Evolutionary conservation across 2,113 vertebrate species (phyloP), one percentile per base, ranked within the genome.

Genomic region (Jacana jacana): DNA sequence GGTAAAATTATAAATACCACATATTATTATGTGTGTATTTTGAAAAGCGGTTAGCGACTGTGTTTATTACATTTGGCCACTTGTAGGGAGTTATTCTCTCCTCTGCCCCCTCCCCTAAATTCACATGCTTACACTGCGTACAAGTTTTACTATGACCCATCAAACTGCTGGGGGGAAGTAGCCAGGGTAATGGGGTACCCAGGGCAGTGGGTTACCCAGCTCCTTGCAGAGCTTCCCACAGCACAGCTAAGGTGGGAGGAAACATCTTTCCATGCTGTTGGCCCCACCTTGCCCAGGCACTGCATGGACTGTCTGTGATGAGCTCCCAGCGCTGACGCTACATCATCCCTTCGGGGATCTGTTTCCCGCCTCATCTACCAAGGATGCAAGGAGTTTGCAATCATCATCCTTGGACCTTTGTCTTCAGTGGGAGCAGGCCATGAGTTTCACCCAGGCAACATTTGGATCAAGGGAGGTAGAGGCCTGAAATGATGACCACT

Each of bases 41-140:
- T 75, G 52, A 81, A 17, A 44, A 3, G 55, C 6, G 65, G 48
- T 66, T 58, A 81, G 68, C 17, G 75, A 42, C 27, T 51, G 70
- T 64, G 65, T 55, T 94, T 76, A 79, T 87, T 60, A 6, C 93
- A 13, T 39, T 35, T 81, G 89, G 91, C 81, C 52, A 22, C 78
- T 76, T 0, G 3, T 18, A 7, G 75, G 42, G 72, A 48, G 33
- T 37, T 78, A 35, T 55, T 65, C 75, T 37, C 46, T 60, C 68
- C 68, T 90, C 73, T 94, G 81, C 25, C 89, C 65, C 77, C 44
- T 89, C 70, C 85, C 57, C 78, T 52, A 15, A 82, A 79, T 65
- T 64, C 84, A 15, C 37, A 2, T 9, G 8, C 69, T 83, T n/a
- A 40, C 8, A 14, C n/a, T 24, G 40, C 31, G 52, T 76, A 60